Evolutionary conservation across 2,797 vertebrate species (phyloP).

Genomic region (Aulostomus chinensis): DNA sequence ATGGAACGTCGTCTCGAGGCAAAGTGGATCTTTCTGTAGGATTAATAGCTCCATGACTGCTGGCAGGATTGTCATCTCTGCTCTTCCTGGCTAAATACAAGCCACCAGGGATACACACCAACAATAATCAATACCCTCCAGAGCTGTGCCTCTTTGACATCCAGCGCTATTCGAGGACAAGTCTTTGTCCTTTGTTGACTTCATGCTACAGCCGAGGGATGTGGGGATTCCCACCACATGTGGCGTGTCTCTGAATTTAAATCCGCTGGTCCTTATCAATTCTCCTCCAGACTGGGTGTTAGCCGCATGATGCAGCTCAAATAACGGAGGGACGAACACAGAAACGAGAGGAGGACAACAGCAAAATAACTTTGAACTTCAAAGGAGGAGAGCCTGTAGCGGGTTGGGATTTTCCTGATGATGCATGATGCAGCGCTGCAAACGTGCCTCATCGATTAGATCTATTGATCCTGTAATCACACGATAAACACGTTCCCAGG

Average conservation of each 20-base stretch:
- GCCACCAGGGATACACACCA: slow-evolving; percentile 14
- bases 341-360: slow-evolving; percentile 20
- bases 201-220: slow-evolving; percentile 30
- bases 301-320: slow-evolving; percentile 20
- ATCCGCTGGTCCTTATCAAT: slow-evolving; percentile 49
- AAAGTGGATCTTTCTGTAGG: slow-evolving; percentile 6
- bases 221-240: slow-evolving; percentile 7
- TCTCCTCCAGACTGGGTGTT: slow-evolving; percentile 34
- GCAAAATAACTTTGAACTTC: slow-evolving; percentile 40
- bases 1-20: not conserved
- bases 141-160: slow-evolving; percentile 22
- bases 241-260: slow-evolving; percentile 36
- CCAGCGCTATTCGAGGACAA: not conserved
- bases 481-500: slow-evolving; percentile 16
- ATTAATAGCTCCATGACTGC: slow-evolving; percentile 1
- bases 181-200: slow-evolving; percentile 26
- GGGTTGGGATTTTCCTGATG: slow-evolving; percentile 29
- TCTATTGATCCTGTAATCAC: slow-evolving; percentile 39
- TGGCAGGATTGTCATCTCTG: not conserved
- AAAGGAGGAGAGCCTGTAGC: slow-evolving; percentile 14
- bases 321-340: slow-evolving; percentile 18
- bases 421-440: slow-evolving; percentile 29
- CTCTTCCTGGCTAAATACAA: not conserved
- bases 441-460: slow-evolving; percentile 41
- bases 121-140: slow-evolving; percentile 17